These are phyloP conservation scores for Notodonta dromedarius DNA, from an alignment of 2,888 invertebrate species.

Conservation along the genomic window DNA sequence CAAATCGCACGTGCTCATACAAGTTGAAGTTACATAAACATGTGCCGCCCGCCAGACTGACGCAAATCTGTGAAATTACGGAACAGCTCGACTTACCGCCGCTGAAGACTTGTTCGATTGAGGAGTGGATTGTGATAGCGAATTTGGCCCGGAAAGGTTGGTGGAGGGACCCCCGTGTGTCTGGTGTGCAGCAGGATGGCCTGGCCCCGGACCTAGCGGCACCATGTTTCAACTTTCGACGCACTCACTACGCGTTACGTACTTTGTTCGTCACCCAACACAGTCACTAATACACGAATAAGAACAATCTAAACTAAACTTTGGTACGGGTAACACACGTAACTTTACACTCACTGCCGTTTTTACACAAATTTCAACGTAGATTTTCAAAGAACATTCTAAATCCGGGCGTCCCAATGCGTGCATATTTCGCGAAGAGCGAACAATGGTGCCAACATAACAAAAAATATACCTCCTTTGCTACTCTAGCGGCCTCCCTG, in stretches of 20 bases:
- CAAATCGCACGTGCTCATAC: slow-evolving; percentile 81
- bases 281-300: slow-evolving; percentile 73
- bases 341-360: slow-evolving; percentile 60
- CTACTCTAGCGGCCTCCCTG: slow-evolving; percentile 37
- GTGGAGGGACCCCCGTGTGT: slow-evolving; percentile 78
- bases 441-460: slow-evolving; percentile 71
- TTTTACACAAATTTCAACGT: slow-evolving; percentile 68
- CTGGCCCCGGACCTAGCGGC: slow-evolving; percentile 88
- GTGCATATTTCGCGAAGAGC: slow-evolving; percentile 81
- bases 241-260: slow-evolving; percentile 62
- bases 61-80: slow-evolving; percentile 64
- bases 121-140: slow-evolving; percentile 76
- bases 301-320: slow-evolving; percentile 58
- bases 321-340: slow-evolving; percentile 51
- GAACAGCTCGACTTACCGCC: slow-evolving; percentile 67
- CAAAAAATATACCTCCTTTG: slow-evolving; percentile 55
- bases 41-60: slow-evolving; percentile 77
- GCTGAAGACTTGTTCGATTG: slow-evolving; percentile 81
- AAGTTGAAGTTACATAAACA: slow-evolving; percentile 81
- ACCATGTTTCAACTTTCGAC: slow-evolving; percentile 86
- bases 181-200: slow-evolving; percentile 82
- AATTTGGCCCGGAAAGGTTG: slow-evolving; percentile 76
- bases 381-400: slow-evolving; percentile 79
- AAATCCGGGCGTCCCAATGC: slow-evolving; percentile 81
- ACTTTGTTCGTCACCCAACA: slow-evolving; percentile 77